phyloP scores from a whole-genome alignment of 2,888 invertebrate genomes.

The Dicyrtoma fusca region DNA sequence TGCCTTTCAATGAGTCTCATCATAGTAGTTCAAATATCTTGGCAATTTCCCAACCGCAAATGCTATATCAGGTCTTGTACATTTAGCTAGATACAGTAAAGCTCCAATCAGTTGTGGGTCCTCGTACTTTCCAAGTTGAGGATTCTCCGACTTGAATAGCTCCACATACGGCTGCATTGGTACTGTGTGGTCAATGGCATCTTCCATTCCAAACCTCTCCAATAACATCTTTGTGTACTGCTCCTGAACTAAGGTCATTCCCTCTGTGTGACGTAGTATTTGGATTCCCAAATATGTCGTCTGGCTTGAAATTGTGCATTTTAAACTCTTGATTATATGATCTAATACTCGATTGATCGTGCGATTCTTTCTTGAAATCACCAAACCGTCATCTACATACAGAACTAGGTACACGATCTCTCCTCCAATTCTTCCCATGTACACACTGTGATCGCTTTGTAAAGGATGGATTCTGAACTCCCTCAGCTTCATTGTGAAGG shows the following conservation, averaged over 20 bases:
- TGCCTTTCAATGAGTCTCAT: slow-evolving; percentile 45
- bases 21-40: slow-evolving; percentile 47
- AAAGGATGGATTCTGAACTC: slow-evolving; percentile 14
- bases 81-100: slow-evolving; percentile 47
- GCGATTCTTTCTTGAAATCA: background rate
- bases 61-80: slow-evolving; percentile 53
- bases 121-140: background rate
- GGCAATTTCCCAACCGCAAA: slow-evolving; percentile 34
- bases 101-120: slow-evolving; percentile 39
- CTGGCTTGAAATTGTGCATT: background rate
- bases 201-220: background rate
- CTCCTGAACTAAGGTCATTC: background rate
- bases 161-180: background rate
- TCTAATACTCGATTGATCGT: background rate
- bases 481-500: slow-evolving; percentile 24
- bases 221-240: background rate
- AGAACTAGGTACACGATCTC: slow-evolving; percentile 6
- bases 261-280: background rate
- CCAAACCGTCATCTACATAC: slow-evolving; percentile 52
- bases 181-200: background rate
- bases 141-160: background rate
- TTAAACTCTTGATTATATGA: background rate
- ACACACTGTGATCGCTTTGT: slow-evolving; percentile 39
- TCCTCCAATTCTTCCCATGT: slow-evolving; percentile 1
- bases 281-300: background rate